Base-by-base conservation (phyloP, 2,888 invertebrate species). In the Drosophila subsilvestris region DNA sequence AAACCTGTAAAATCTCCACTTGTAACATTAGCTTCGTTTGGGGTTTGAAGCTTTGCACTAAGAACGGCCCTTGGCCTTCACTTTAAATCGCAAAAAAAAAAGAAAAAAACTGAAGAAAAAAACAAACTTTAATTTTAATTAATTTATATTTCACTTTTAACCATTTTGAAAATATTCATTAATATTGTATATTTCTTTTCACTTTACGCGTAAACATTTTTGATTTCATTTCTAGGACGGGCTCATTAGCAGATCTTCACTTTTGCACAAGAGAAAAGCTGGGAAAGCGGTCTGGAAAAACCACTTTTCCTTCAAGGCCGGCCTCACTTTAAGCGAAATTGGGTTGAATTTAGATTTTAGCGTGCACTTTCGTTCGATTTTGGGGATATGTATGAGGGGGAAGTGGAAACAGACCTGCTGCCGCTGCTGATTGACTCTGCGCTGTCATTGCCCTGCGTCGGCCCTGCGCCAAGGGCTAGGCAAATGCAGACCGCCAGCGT, bases 371-470 rank as follows among this genome's bases (percentile, higher is more conserved):
- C 20, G 22, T 17, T 32, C 18, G 47, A 9, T 17, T 22, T 48
- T 17, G 20, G 5, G 10, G 43, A 32, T 22, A 29, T 42, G 43
- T 0, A 22, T n/a, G n/a, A n/a, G n/a, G n/a, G 42, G n/a, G 17
- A 22, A 63, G 27, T 37, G 20, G 44, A 17, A 63, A 57, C 53
- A 71, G 71, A 72, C 72, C 72, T 63, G 51, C 48, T 60, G 37
- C 54, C 57, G 56, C 43, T 57, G 37, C 32, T 43, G 44, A 20
- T 42, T n/a, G 61, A 37, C 20, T 70, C 51, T 12, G 29, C 51
- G 45, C 55, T 55, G 17, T 42, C 73, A 22, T 27, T 60, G 29
- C 48, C 53, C 60, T 53, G 66, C 66, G 72, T 50, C 32, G 55
- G 43, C 53, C 59, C 73, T 22, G 53, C 63, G 29, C 55, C 57